Evolutionary conservation across 2,797 vertebrate species (phyloP).

Genomic region (Coendou prehensilis): DNA sequence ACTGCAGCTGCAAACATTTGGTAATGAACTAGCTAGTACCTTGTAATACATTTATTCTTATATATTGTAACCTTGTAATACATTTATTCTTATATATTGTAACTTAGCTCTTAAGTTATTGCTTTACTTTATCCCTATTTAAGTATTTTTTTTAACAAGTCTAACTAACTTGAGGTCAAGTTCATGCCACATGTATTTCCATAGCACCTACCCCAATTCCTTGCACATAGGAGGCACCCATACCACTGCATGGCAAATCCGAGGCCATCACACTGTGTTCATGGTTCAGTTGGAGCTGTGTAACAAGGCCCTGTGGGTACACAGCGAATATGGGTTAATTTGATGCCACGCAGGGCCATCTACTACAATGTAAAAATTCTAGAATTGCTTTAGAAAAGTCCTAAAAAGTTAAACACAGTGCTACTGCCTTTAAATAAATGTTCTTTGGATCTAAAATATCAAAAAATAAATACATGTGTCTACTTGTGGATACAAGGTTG

Average conservation of each 20-base stretch:
- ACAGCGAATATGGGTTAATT: background rate
- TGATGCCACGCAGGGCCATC: background rate
- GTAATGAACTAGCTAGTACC: background rate
- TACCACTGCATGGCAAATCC: fast-evolving
- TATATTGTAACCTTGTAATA: background rate
- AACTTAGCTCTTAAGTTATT: conserved; percentile 5
- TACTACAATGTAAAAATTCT: background rate
- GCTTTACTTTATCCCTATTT: background rate
- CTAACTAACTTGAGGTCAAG: conserved; percentile 6
- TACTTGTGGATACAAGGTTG: background rate
- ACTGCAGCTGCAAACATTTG: conserved; percentile 8
- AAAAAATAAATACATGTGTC: background rate
- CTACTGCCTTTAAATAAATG: conserved; percentile 3
- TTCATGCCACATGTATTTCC: background rate
- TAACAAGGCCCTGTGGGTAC: background rate
- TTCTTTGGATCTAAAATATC: conserved; percentile 30
- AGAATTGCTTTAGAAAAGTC: background rate
- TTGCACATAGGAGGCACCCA: no score
- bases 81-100: background rate
- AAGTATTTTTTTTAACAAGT: background rate
- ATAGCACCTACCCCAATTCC: background rate
- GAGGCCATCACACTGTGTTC: background rate
- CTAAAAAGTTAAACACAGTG: background rate
- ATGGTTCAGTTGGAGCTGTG: background rate
- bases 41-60: background rate